These are phyloP conservation scores for Mesitornis unicolor DNA, from an alignment of 2,113 vertebrate genomes.

Conservation along the genomic window DNA sequence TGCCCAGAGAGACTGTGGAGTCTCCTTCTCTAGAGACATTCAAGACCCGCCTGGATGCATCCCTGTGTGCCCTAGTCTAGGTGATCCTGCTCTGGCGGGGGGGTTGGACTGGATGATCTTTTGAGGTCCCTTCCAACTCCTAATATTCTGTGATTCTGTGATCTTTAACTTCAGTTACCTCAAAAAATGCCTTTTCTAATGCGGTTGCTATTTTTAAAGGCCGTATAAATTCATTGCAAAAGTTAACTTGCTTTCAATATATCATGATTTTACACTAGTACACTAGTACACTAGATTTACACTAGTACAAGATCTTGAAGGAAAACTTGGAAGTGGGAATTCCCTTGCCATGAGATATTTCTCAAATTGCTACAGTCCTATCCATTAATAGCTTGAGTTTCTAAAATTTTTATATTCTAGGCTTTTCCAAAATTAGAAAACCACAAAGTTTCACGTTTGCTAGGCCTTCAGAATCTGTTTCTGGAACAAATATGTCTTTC, in stretches of 20 bases:
- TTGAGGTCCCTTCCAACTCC: no score
- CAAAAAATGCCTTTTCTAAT: background rate
- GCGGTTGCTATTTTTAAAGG: background rate
- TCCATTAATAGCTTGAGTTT: background rate
- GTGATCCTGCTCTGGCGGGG: no score
- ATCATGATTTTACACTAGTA: background rate
- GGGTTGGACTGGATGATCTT: no score
- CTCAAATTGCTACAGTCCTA: background rate
- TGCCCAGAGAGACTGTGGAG: background rate
- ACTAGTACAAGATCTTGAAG: background rate
- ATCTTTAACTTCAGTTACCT: background rate
- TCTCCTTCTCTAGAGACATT: no score
- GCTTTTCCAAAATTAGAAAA: background rate
- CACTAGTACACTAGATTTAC: no score
- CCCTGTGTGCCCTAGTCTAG: no score
- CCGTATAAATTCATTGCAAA: background rate
- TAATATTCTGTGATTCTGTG: no score
- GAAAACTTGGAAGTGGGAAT: background rate
- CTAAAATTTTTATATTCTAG: background rate
- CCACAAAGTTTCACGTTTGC: background rate
- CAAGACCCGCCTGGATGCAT: no score
- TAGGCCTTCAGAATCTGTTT: background rate
- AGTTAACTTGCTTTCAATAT: background rate
- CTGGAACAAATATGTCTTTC: background rate
- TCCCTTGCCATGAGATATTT: background rate